These are phyloP conservation scores for Decapterus maruadsi DNA, from an alignment of 2,797 vertebrate genomes.

Conservation along the genomic window DNA sequence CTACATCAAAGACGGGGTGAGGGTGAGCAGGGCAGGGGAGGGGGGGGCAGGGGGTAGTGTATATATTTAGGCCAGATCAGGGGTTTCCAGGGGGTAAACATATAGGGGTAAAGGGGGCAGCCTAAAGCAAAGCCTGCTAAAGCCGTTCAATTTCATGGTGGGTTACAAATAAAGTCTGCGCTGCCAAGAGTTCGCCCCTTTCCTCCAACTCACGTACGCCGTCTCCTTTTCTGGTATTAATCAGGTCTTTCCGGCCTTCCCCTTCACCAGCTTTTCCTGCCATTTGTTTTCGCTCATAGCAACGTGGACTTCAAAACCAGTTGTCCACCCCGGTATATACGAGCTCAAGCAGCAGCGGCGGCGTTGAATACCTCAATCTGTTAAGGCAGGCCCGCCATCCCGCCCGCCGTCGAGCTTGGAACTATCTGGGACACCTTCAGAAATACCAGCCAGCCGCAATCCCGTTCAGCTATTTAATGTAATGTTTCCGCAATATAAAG, in stretches of 20 bases:
- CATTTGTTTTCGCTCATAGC: constrained; percentile 81
- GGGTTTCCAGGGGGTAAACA: constrained; percentile 67
- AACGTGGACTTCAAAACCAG: constrained; percentile 67
- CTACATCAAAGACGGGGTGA: not conserved
- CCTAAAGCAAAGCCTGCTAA: constrained; percentile 76
- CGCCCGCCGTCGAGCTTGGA: constrained; percentile 45
- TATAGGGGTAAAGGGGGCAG: constrained; percentile 61
- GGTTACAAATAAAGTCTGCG: constrained; percentile 84
- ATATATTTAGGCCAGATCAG: constrained; percentile 47
- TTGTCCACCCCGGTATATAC: constrained; percentile 49
- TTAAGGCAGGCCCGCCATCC: constrained; percentile 38
- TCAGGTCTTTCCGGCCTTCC: constrained; percentile 79
- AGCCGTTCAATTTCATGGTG: constrained; percentile 86
- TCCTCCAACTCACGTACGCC: constrained; percentile 48
- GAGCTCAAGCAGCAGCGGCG: constrained; percentile 30
- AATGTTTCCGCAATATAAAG: constrained; percentile 89
- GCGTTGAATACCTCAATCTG: constrained; percentile 58
- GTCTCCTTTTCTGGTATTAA: constrained; percentile 77
- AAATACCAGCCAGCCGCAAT: constrained; percentile 72
- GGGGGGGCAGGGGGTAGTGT: constrained; percentile 5
- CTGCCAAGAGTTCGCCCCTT: constrained; percentile 70
- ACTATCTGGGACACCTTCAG: constrained; percentile 79
- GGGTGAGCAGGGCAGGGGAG: constrained; percentile 10
- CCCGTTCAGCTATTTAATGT: constrained; percentile 85
- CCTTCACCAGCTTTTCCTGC: constrained; percentile 60